phyloP scores from a whole-genome alignment of 2,888 invertebrate species.

The Sarcophaga variegata region DNA sequence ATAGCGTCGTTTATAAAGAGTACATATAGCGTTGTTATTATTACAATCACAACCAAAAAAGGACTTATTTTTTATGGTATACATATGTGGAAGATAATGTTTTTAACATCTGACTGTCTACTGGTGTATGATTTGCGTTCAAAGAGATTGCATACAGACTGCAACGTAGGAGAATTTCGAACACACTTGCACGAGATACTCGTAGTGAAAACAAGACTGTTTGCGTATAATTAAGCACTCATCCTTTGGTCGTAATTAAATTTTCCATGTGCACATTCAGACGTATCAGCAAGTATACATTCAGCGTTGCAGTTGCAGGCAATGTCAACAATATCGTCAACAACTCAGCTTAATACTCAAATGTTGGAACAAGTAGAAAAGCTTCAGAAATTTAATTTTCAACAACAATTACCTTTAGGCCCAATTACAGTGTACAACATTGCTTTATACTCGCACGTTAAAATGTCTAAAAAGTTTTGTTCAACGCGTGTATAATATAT shows the following conservation, averaged over 20 bases:
- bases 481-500: too few relatives aligned
- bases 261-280: slow-evolving; percentile 80
- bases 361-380: slow-evolving; percentile 54
- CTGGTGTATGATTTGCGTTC: slow-evolving; percentile 11
- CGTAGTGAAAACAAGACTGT: slow-evolving; percentile 78
- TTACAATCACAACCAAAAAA: too few relatives aligned
- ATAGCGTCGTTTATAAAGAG: too few relatives aligned
- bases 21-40: too few relatives aligned
- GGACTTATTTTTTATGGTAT: too few relatives aligned
- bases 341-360: slow-evolving; percentile 46
- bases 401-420: slow-evolving; percentile 61
- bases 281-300: slow-evolving; percentile 32
- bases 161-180: slow-evolving; percentile 28
- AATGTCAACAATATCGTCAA: slow-evolving; percentile 36
- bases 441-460: too few relatives aligned
- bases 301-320: slow-evolving; percentile 1
- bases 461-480: too few relatives aligned
- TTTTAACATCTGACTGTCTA: slow-evolving; percentile 7
- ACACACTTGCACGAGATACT: slow-evolving; percentile 41
- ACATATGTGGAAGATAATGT: slow-evolving; percentile 40
- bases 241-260: slow-evolving; percentile 82
- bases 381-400: slow-evolving; percentile 58
- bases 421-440: slow-evolving; percentile 44
- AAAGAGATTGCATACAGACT: slow-evolving; percentile 12
- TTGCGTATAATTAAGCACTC: slow-evolving; percentile 82